Base-by-base conservation (phyloP, 2,888 invertebrate genomes). In the Zele albiditarsus region DNA sequence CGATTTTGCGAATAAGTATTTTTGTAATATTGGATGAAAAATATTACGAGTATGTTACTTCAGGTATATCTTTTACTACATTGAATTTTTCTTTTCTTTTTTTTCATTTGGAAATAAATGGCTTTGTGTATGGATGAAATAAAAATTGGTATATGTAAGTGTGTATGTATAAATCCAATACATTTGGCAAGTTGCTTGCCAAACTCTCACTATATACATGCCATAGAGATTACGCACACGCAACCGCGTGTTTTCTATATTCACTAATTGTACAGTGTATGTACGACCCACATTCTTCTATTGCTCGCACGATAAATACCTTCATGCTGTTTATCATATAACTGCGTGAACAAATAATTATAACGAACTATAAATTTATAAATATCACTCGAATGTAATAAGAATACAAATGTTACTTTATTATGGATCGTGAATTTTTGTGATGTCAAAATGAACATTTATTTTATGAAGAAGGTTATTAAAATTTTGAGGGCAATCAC, bases 211-310 rank as follows among this genome's bases (percentile, higher is more conserved):
- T 53, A 14, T 46, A n/a, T 6, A 53, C 23, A 53, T 77, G 79
- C 38, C 49, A 81, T 80, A 78, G 75, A 77, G 79, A 82, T 83
- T 83, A 81, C 75, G 73, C 78, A 75, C 78, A 74, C 73, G 75
- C 63, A 63, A 70, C 66, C 74, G 73, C 31, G 69, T 74, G 62
- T 78, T 77, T 68, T 67, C 73, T 77, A 20, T 53, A 2, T 53
- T 20, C 12, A n/a, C 71, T 81, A 82, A 84, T 84, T 82, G 76
- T 76, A 71, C 49, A 74, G 83, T 81, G 75, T 77, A 71, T 57
- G 74, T 28, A 57, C 78, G 82, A 80, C 79, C 81, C 76, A 80
- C 73, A 83, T 84, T 78, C 79, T 79, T 70, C 27, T 62, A 28
- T 77, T 77, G 81, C 81, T 81, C 1, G 53, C 2, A 74, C 58